Evolutionary conservation across 2,113 vertebrate species (phyloP).

Genomic region (Aegypius monachus): DNA sequence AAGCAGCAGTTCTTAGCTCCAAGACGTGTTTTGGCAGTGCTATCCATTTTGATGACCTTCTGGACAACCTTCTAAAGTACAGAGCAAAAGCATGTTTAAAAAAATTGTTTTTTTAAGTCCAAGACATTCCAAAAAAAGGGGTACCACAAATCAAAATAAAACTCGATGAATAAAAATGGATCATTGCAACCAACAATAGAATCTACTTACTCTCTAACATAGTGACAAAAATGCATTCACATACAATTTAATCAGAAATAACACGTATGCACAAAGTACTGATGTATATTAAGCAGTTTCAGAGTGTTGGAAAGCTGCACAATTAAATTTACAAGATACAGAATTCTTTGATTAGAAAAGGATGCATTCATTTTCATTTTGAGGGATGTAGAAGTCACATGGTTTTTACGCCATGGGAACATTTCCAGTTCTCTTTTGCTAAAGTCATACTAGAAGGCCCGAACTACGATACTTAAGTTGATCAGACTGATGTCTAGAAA

Average conservation of each 20-base stretch:
- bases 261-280: background rate
- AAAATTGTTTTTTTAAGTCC: background rate
- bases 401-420: background rate
- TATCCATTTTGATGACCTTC: slow-evolving; percentile 28
- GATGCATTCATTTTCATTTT: background rate
- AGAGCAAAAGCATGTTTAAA: slow-evolving; percentile 29
- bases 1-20: slow-evolving; percentile 27
- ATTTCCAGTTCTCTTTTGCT: background rate
- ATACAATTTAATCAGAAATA: background rate
- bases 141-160: background rate
- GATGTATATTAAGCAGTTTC: background rate
- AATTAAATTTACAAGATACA: background rate
- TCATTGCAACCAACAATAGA: background rate
- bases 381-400: background rate
- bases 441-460: background rate
- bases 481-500: background rate
- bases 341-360: background rate
- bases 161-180: background rate
- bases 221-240: background rate
- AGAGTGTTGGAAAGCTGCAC: background rate
- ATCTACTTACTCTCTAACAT: background rate
- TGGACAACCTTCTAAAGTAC: slow-evolving; percentile 14
- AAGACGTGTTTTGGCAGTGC: slow-evolving; percentile 38
- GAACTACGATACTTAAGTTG: background rate
- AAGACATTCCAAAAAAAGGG: background rate